Conservation (phyloP, 2,113 vertebrate genomes). For the Eulemur rufifrons region DNA sequence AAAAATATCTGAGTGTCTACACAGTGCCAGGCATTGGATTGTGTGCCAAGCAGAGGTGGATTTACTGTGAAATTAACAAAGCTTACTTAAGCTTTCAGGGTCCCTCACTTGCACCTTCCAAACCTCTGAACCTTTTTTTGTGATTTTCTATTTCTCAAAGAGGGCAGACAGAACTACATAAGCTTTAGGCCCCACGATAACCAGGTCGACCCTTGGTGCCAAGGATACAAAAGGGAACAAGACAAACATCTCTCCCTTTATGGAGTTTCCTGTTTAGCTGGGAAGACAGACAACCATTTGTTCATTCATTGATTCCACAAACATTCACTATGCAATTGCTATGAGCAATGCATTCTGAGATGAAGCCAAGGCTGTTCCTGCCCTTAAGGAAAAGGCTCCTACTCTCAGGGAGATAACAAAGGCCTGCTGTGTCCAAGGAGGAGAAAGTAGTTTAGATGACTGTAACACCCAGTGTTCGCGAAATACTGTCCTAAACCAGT, state of each 20-base stretch:
- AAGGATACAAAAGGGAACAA: not conserved
- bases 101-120: not conserved
- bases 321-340: not conserved
- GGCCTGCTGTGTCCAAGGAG: not conserved
- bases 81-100: not conserved
- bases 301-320: not conserved
- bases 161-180: not conserved
- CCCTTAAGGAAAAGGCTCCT: not conserved
- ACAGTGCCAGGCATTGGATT: not conserved
- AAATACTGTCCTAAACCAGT: not conserved
- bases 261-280: not conserved
- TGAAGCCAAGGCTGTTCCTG: not conserved
- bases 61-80: not conserved
- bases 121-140: not conserved
- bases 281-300: not conserved
- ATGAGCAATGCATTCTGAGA: not conserved
- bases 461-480: not conserved
- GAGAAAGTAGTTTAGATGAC: not conserved
- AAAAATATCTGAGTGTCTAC: not conserved
- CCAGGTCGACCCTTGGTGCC: not conserved
- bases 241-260: not conserved
- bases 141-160: conserved; percentile 16
- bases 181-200: not conserved
- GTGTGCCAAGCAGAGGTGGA: not conserved
- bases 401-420: not conserved